phyloP scores from a whole-genome alignment of 2,888 invertebrate genomes.

The Cerastis rubricosa region DNA sequence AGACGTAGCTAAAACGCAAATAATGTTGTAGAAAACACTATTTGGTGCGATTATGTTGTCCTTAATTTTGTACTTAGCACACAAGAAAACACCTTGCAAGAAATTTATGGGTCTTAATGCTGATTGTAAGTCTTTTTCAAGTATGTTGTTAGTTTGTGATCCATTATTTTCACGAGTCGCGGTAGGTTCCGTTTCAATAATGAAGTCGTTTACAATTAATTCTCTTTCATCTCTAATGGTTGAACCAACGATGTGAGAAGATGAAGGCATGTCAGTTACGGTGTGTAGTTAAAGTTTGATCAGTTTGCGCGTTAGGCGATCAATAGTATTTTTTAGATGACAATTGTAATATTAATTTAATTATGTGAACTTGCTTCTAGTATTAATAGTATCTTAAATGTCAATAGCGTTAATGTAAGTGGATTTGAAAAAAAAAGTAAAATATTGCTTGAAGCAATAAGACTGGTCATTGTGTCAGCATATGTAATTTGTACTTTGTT shows the following conservation, averaged over 20 bases:
- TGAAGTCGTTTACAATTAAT: background rate
- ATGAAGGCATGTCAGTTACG: background rate
- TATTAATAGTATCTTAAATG: background rate
- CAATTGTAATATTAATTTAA: background rate
- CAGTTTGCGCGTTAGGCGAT: background rate
- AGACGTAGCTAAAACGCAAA: background rate
- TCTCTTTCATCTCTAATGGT: background rate
- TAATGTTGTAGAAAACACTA: background rate
- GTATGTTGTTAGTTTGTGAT: background rate
- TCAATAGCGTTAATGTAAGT: background rate
- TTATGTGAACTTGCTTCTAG: background rate
- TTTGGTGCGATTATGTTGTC: background rate
- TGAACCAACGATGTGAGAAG: background rate
- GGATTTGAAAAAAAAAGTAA: background rate
- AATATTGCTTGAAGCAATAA: too few relatives aligned
- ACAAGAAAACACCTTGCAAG: constrained; percentile 1
- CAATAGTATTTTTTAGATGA: background rate
- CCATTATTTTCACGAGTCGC: background rate
- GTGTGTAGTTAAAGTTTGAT: background rate
- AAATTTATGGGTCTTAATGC: constrained; percentile 3
- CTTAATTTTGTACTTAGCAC: constrained; percentile 6
- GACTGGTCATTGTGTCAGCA: background rate
- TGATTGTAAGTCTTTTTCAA: constrained; percentile 4
- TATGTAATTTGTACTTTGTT: background rate
- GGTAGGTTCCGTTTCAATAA: background rate